Base-by-base conservation (phyloP, 2,888 invertebrate species). In the Drosophila vallismaia region DNA sequence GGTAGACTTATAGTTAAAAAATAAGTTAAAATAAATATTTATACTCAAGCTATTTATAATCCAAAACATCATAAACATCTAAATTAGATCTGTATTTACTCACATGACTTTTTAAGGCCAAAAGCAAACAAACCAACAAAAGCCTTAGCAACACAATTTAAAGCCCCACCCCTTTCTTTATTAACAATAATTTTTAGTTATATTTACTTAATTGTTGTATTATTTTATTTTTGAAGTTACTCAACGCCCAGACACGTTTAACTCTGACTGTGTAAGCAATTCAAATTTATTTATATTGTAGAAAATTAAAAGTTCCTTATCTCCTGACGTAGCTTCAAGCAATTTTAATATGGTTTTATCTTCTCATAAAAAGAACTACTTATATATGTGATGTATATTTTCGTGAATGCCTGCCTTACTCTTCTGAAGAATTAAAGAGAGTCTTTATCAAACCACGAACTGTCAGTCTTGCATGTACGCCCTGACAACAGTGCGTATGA, bases 401-500 rank as follows among this genome's bases (percentile, higher is more conserved):
- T n/a, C 6, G 36, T 5, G 12, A 36, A n/a, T 36, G 36, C 36
- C 36, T 36, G 36, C 36, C 36, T 36, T 36, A n/a, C 36, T 67
- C 53, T 52, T 36, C 26, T 36, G 45, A 26, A 9, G 26, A 46
- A 52, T 31, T 45, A 52, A 64, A 29, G 36, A 38, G 54, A 40
- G 40, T 52, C 42, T 54, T 79, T 63, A 79, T 68, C 67, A 68
- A 55, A 70, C 64, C 63, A 9, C 42, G 42, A 46, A 55, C 71
- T 64, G 86, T 81, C 86, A 88, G 71, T 76, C 69, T 82, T 76
- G 31, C 24, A 24, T 24, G 44, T 44, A 71, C 79, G 83, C 84
- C 69, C 54, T 40, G 50, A 71, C 51, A 66, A 69, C 77, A 60
- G 59, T 83, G 82, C 87, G 82, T 80, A 86, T 88, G 85, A 79